These are phyloP conservation scores for Litoditis marina DNA, from an alignment of 2,888 invertebrate species.

Conservation along the genomic window DNA sequence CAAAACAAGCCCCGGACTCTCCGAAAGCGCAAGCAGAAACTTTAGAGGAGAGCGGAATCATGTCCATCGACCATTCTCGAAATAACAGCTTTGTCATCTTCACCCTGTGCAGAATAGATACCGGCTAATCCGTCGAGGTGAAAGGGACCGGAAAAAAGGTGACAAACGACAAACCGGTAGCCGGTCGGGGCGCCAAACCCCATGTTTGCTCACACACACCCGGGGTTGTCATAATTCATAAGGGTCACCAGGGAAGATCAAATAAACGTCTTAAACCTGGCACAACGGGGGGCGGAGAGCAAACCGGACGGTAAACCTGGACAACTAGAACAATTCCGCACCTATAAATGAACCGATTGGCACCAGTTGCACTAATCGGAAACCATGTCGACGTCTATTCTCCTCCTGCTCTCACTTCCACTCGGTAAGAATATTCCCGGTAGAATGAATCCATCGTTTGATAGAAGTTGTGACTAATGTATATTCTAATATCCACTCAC, in stretches of 20 bases:
- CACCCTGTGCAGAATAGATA: no score
- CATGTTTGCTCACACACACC: conserved; percentile 13
- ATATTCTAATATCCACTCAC: no score
- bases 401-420: not conserved
- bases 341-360: conserved; percentile 9
- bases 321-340: conserved; percentile 1
- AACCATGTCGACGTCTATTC: not conserved
- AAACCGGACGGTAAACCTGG: conserved; percentile 12
- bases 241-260: conserved; percentile 16
- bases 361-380: conserved; percentile 5
- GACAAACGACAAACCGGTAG: conserved; percentile 6
- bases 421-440: no score
- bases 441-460: no score
- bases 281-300: conserved; percentile 5
- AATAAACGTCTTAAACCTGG: conserved; percentile 14
- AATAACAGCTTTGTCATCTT: conserved; percentile 3
- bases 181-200: conserved; percentile 10
- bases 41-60: conserved; percentile 1
- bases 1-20: no score
- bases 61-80: not conserved
- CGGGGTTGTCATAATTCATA: conserved; percentile 22
- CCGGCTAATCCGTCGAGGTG: conserved; percentile 4
- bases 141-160: no score
- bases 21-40: no score
- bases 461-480: no score